phyloP scores from a whole-genome alignment of 2,797 vertebrate genomes.

The Chromis chromis region DNA sequence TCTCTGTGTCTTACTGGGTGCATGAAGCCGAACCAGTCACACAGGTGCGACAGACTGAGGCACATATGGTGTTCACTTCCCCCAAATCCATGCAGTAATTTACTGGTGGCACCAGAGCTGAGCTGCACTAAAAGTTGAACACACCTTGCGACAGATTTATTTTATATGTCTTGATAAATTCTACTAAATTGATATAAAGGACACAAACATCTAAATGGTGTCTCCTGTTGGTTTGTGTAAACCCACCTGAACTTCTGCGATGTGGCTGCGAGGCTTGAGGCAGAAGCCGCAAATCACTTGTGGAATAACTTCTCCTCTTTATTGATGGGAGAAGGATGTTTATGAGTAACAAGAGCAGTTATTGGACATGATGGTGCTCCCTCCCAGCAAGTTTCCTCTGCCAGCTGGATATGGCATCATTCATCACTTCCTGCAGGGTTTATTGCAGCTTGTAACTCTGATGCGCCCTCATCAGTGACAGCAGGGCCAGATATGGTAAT shows the following conservation, averaged over 20 bases:
- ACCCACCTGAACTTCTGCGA: background rate
- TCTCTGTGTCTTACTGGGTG: background rate
- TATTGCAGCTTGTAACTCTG: constrained; percentile 40
- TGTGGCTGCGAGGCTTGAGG: background rate
- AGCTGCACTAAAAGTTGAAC: too few species aligned
- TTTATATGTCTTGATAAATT: background rate
- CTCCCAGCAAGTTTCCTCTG: constrained; percentile 33
- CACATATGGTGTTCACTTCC: background rate
- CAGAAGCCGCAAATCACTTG: background rate
- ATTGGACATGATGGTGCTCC: constrained; percentile 23
- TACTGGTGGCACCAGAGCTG: background rate
- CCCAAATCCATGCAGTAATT: background rate
- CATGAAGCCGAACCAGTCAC: constrained; percentile 1
- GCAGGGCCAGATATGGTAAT: constrained; percentile 37
- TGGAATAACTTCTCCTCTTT: background rate
- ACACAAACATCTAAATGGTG: too few species aligned
- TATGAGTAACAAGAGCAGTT: constrained; percentile 28
- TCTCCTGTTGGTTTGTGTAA: background rate
- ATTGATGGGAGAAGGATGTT: constrained; percentile 18
- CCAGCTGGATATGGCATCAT: constrained; percentile 33
- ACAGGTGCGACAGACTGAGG: constrained; percentile 5
- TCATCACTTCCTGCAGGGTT: constrained; percentile 47
- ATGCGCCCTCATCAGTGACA: constrained; percentile 28
- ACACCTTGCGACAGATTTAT: background rate
- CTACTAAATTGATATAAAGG: background rate